phyloP scores from a whole-genome alignment of 2,797 vertebrate genomes.

The Poliocrania exsul region DNA sequence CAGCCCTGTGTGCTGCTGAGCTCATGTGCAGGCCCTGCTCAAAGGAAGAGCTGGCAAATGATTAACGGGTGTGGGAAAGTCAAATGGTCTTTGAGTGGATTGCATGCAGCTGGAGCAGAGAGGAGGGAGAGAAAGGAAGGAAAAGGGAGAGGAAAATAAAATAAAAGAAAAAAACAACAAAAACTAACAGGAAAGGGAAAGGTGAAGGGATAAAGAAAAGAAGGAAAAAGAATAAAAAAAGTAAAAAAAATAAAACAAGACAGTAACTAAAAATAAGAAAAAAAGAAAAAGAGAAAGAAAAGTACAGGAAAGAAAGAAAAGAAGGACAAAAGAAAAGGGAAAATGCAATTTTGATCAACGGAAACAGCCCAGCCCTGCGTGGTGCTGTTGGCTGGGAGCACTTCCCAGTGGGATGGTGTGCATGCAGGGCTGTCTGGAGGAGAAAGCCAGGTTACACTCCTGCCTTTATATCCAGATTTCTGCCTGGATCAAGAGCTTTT shows the following conservation, averaged over 20 bases:
- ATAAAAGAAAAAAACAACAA: no score
- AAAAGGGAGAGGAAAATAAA: accelerated
- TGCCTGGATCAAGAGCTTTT: not conserved
- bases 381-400: not conserved
- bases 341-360: not conserved
- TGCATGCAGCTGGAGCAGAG: not conserved
- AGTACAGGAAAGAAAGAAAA: not conserved
- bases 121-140: not conserved
- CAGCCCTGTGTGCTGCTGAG: not conserved
- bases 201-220: not conserved
- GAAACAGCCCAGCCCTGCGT: not conserved
- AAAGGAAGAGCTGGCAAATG: not conserved
- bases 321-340: accelerated
- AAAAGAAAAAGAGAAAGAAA: no score
- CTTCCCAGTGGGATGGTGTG: accelerated
- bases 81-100: not conserved
- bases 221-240: no score
- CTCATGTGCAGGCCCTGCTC: accelerated
- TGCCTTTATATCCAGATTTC: not conserved
- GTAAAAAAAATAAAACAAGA: not conserved
- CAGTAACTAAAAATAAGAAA: not conserved
- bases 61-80: not conserved
- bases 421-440: not conserved
- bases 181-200: accelerated
- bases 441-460: not conserved